Conservation (phyloP, 2,797 vertebrate genomes). For the Sylvilagus floridanus region DNA sequence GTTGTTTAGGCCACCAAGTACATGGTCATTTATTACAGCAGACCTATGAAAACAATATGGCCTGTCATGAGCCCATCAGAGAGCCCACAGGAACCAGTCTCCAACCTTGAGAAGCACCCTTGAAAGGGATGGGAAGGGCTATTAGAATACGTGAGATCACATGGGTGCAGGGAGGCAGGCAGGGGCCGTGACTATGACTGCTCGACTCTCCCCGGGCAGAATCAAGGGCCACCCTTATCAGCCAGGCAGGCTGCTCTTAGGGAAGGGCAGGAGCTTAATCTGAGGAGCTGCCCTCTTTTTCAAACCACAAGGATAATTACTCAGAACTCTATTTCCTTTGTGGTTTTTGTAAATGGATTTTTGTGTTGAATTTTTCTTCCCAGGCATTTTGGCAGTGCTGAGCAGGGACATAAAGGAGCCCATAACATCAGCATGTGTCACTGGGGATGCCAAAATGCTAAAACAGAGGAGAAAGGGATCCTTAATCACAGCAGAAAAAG, state of each 20-base stretch:
- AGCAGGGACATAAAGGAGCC: background rate
- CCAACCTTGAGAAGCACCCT: accelerated
- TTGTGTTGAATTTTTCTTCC: background rate
- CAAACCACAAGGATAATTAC: background rate
- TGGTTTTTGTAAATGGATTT: slow-evolving; percentile 62
- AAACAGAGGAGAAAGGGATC: background rate
- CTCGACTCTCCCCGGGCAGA: background rate
- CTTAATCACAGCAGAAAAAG: slow-evolving; percentile 18
- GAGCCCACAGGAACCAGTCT: background rate
- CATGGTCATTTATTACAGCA: background rate
- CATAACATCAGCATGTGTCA: background rate
- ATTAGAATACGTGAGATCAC: accelerated
- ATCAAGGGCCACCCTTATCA: background rate
- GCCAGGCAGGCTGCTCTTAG: background rate
- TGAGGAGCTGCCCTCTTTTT: slow-evolving; percentile 14
- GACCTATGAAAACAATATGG: background rate
- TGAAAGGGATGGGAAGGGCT: background rate
- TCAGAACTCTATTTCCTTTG: slow-evolving; percentile 43
- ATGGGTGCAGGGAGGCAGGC: accelerated
- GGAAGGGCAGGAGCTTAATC: background rate
- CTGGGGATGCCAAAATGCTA: background rate
- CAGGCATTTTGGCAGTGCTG: slow-evolving; percentile 50
- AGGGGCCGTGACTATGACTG: background rate
- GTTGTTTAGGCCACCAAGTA: background rate
- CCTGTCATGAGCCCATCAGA: background rate